A percentile compares a stretch with the other conserved stretches of the same genome.
These are phyloP conservation scores for Timandra comae DNA, from an alignment of 2,888 invertebrate species.

Conservation along the genomic window DNA sequence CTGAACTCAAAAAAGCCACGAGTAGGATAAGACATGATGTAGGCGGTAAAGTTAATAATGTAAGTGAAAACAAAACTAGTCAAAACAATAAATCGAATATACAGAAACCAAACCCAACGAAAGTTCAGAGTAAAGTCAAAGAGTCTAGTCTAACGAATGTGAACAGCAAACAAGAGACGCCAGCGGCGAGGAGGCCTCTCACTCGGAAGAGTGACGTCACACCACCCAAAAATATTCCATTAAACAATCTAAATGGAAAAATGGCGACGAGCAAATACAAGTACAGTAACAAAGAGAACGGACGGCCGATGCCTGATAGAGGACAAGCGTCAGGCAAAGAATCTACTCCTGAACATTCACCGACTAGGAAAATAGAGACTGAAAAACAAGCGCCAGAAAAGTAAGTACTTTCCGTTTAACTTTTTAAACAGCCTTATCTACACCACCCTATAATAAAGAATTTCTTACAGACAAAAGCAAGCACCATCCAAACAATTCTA, in stretches of 20 bases:
- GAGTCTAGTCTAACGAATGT: slow-evolving; percentile 64
- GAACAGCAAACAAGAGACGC: slow-evolving; percentile 35
- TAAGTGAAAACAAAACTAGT: slow-evolving; percentile 70
- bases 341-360: slow-evolving; percentile 78
- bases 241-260: slow-evolving; percentile 33
- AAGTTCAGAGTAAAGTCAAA: slow-evolving; percentile 65
- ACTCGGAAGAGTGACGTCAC: slow-evolving; percentile 51
- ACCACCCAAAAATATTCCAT: slow-evolving; percentile 35
- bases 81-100: slow-evolving; percentile 49
- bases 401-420: slow-evolving; percentile 46
- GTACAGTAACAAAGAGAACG: slow-evolving; percentile 46
- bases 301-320: slow-evolving; percentile 57
- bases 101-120: slow-evolving; percentile 66
- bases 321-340: slow-evolving; percentile 80
- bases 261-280: slow-evolving; percentile 40
- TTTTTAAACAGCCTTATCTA: too few species aligned
- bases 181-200: slow-evolving; percentile 44
- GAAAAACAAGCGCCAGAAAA: slow-evolving; percentile 38
- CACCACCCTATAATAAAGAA: too few species aligned
- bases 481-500: slow-evolving; percentile 79
- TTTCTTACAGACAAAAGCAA: slow-evolving; percentile 4
- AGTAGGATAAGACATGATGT: slow-evolving; percentile 69
- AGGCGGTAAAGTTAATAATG: slow-evolving; percentile 65
- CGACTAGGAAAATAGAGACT: slow-evolving; percentile 55
- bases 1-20: slow-evolving; percentile 71